Evolutionary conservation across 2,888 invertebrate genomes (phyloP).

Genomic region (Acrobasis suavella): DNA sequence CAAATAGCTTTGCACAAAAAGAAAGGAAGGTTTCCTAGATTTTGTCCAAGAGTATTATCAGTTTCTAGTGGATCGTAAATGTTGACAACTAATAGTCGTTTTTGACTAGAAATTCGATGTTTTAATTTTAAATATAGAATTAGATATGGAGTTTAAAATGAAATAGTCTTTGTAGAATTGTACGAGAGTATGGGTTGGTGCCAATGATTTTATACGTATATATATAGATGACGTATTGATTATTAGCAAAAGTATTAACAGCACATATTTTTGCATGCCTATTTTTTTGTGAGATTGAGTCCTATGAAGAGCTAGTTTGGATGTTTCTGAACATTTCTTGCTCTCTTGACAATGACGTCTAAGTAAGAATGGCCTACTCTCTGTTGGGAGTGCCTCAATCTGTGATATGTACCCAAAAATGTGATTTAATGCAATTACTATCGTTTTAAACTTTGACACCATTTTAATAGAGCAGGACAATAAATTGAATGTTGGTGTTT

Average conservation of each 20-base stretch:
- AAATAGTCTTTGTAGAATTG: conserved; percentile 17
- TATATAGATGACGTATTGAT: conserved; percentile 30
- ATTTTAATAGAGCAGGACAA: conserved; percentile 45
- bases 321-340: conserved; percentile 21
- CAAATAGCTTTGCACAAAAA: conserved; percentile 15
- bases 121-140: neutral
- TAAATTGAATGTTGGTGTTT: conserved; percentile 35
- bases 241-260: conserved; percentile 13
- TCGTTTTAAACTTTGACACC: conserved; percentile 46
- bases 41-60: conserved; percentile 16
- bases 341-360: conserved; percentile 29
- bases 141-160: conserved; percentile 17
- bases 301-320: conserved; percentile 17
- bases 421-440: conserved; percentile 57
- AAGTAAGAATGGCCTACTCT: conserved; percentile 19
- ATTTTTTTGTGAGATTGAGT: conserved; percentile 18
- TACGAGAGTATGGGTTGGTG: conserved; percentile 36
- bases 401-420: conserved; percentile 57
- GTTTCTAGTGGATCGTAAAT: neutral
- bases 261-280: conserved; percentile 28
- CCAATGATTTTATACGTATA: conserved; percentile 34
- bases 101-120: conserved; percentile 3
- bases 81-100: conserved; percentile 1
- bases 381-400: conserved; percentile 40
- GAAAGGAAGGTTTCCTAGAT: conserved; percentile 1